Base-by-base conservation (phyloP, 2,888 invertebrate genomes). In the Deladenus siricidicola region DNA sequence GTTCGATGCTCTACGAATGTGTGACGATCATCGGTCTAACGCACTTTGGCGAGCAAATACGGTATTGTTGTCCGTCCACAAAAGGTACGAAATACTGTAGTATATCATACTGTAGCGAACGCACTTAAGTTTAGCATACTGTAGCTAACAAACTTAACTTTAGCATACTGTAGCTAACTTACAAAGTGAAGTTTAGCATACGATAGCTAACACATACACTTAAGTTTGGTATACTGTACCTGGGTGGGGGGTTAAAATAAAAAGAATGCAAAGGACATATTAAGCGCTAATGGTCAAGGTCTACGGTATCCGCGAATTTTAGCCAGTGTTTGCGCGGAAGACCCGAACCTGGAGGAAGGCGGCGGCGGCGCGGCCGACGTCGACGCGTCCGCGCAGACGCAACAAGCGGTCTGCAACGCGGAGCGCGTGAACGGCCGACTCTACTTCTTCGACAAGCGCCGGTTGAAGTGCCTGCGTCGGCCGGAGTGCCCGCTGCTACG, bases 51-150 rank as follows among this genome's bases (percentile, higher is more conserved):
- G 57, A 55, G 17, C 63, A 59, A 28, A 56, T 67, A n/a, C 60
- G 54, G 10, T 67, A 63, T 51, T 67, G 67, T 34, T 67, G 67
- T 50, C 63, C 66, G 14, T 67, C 61, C n/a, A 57, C 45, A 55
- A 52, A 66, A 10, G 39, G 39, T 34, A 34, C 6, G 6, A 34
- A 34, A 34, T 14, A 34, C n/a, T n/a, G n/a, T n/a, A n/a, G n/a
- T n/a, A n/a, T n/a, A n/a, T n/a, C n/a, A n/a, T n/a, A n/a, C n/a
- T n/a, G n/a, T n/a, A n/a, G n/a, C n/a, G n/a, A n/a, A n/a, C n/a
- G n/a, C n/a, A n/a, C n/a, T n/a, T n/a, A n/a, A n/a, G n/a, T n/a
- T n/a, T n/a, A n/a, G n/a, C n/a, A n/a, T n/a, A n/a, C n/a, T n/a
- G n/a, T n/a, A n/a, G n/a, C n/a, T n/a, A n/a, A n/a, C n/a, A n/a